Percentiles rank a stretch among this genome's conserved stretches.
phyloP scores from a whole-genome alignment of 2,113 vertebrate genomes.

The Cyanistes caeruleus region DNA sequence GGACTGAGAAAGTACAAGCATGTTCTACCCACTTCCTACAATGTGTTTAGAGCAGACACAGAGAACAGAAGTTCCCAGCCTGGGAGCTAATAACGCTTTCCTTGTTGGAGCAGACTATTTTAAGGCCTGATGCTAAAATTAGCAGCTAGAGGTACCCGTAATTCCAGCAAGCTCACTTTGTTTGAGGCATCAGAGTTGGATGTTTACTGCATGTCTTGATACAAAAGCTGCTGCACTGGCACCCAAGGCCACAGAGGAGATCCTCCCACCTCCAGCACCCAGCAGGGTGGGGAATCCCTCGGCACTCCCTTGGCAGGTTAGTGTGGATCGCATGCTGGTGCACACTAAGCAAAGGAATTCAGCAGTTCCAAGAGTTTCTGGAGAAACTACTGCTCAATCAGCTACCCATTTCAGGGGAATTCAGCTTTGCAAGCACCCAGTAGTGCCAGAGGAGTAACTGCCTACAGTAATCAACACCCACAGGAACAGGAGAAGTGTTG shows the following conservation, averaged over 20 bases:
- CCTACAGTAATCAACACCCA: not conserved
- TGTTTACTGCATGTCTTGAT: slow-evolving; percentile 65
- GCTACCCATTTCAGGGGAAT: not conserved
- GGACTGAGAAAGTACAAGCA: not conserved
- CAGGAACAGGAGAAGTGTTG: not conserved
- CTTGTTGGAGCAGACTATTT: not conserved
- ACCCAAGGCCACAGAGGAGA: slow-evolving; percentile 35
- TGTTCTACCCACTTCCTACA: not conserved
- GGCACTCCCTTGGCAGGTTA: slow-evolving; percentile 46
- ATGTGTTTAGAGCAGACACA: not conserved
- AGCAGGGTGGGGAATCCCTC: slow-evolving; percentile 4
- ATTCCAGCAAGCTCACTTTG: slow-evolving; percentile 44
- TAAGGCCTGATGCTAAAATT: not conserved
- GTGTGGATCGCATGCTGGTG: slow-evolving; percentile 51
- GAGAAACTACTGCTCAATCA: not conserved
- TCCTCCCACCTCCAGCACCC: not conserved
- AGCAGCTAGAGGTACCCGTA: not conserved
- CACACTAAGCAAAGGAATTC: slow-evolving; percentile 38
- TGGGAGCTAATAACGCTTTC: not conserved
- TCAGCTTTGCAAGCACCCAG: not conserved
- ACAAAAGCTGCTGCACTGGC: slow-evolving; percentile 16
- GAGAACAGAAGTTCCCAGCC: not conserved
- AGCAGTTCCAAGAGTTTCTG: slow-evolving; percentile 23
- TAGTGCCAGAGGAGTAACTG: not conserved
- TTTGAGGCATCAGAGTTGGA: slow-evolving; percentile 71